Conservation (phyloP, 2,797 vertebrate species). For the Echiichthys vipera region DNA sequence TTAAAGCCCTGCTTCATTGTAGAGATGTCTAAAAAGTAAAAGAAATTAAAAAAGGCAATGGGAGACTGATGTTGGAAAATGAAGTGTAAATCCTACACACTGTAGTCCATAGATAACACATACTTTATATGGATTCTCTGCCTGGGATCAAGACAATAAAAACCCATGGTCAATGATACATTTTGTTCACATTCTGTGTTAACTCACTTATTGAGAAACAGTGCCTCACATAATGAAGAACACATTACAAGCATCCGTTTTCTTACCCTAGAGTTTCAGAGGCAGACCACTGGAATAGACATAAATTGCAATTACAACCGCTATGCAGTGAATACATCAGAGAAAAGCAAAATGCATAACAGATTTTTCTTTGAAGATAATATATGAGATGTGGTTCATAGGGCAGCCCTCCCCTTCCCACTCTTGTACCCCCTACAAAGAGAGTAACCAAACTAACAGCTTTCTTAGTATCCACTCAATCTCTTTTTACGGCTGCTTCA, state of each 20-base stretch:
- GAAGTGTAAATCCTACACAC: not conserved
- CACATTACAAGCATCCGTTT: not conserved
- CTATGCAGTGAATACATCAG: not conserved
- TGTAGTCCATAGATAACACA: not conserved
- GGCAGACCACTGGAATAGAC: not conserved
- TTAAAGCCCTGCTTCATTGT: not conserved
- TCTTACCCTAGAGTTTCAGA: not conserved
- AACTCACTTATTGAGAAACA: not conserved
- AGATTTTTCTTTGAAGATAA: not conserved
- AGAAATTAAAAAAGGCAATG: not conserved
- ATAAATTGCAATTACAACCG: not conserved
- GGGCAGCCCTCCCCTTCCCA: not conserved
- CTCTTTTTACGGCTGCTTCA: not conserved
- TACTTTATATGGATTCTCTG: no score
- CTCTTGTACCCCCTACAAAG: not conserved
- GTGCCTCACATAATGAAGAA: not conserved
- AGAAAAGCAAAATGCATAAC: not conserved
- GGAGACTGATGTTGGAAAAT: not conserved
- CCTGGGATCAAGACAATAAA: not conserved
- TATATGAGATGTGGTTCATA: not conserved
- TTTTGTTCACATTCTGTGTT: not conserved
- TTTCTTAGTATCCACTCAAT: conserved; percentile 3
- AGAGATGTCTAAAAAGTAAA: not conserved
- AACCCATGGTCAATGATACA: no score
- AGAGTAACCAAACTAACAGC: not conserved